Base-by-base conservation (phyloP, 2,113 vertebrate species). In the Otis tarda region DNA sequence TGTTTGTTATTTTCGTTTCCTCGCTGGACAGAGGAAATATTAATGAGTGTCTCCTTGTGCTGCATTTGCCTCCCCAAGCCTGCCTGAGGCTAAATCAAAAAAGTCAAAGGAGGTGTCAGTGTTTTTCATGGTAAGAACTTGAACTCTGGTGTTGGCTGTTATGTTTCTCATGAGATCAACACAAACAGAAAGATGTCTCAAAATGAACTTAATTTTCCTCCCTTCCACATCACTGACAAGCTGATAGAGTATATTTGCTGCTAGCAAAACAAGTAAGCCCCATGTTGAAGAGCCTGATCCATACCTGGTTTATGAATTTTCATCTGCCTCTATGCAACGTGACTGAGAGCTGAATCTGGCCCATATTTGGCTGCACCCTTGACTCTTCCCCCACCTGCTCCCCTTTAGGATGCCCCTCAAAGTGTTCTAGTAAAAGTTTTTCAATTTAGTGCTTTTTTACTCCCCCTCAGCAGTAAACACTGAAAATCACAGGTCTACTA, bases 401-500 rank as follows among this genome's bases (percentile, higher is more conserved):
- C 25, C 4, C 30, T 93, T 77, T 22, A 65, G 41, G 28, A 5
- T 73, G 37, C 47, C 17, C 57, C 37, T 75, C 31, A 17, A n/a
- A 88, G 45, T 39, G 71, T 33, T 92, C 75, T 47, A 39, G 55
- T 57, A 86, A 35, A 83, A 49, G n/a, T 67, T 86, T 37, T 41
- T 55, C n/a, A 43, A 59, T 86, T 67, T 65, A 35, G 50, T n/a
- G n/a, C 0, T 14, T 59, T 47, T 78, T 76, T 18, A 28, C 24
- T 93, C 67, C 79, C 80, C 9, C 80, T 80, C 76, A 73, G 41
- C 74, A 57, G 55, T 20, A 70, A 91, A 74, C n/a, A 1, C n/a
- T 90, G 75, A 15, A 85, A 61, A 83, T 90, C 78, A 67, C 82
- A 85, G 79, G 59, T 88, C 86, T 90, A 45, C 79, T 93, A 69